Conservation (phyloP, 2,113 vertebrate genomes). For the Notothenia coriiceps region DNA sequence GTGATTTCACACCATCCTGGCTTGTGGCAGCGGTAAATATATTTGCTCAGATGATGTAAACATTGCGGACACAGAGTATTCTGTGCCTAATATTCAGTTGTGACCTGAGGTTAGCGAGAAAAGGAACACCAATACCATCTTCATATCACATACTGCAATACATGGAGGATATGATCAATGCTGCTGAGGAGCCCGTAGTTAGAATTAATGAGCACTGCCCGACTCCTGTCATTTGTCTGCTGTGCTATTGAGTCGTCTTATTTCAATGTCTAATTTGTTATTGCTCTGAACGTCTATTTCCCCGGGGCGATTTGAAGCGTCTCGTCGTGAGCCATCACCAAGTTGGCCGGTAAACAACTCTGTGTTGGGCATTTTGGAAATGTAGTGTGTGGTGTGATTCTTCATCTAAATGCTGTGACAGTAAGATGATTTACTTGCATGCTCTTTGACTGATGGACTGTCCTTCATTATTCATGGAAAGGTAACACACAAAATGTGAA, state of each 20-base stretch:
- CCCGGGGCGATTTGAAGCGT: constrained; percentile 62
- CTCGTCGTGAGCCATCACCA: constrained; percentile 68
- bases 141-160: constrained; percentile 71
- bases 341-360: constrained; percentile 71
- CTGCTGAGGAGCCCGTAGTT: constrained; percentile 70
- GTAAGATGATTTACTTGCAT: constrained; percentile 35
- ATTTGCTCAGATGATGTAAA: constrained; percentile 37
- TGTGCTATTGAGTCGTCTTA: constrained; percentile 82
- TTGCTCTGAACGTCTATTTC: constrained; percentile 76
- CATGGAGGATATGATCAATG: constrained; percentile 79
- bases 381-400: constrained; percentile 39
- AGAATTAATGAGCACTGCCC: constrained; percentile 78
- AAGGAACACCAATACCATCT: constrained; percentile 37
- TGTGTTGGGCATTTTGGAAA: constrained; percentile 58
- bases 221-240: constrained; percentile 79
- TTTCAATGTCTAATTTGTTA: constrained; percentile 85
- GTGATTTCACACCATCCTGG: constrained; percentile 44
- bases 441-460: constrained; percentile 49
- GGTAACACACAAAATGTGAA: constrained; percentile 36
- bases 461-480: constrained; percentile 57
- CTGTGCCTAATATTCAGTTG: constrained; percentile 55
- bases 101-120: constrained; percentile 40
- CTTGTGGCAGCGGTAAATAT: constrained; percentile 40
- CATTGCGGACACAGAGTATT: background rate
- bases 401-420: constrained; percentile 52